Evolutionary conservation across 2,888 invertebrate species (phyloP).

Genomic region (Aleiodes leptofemur): DNA sequence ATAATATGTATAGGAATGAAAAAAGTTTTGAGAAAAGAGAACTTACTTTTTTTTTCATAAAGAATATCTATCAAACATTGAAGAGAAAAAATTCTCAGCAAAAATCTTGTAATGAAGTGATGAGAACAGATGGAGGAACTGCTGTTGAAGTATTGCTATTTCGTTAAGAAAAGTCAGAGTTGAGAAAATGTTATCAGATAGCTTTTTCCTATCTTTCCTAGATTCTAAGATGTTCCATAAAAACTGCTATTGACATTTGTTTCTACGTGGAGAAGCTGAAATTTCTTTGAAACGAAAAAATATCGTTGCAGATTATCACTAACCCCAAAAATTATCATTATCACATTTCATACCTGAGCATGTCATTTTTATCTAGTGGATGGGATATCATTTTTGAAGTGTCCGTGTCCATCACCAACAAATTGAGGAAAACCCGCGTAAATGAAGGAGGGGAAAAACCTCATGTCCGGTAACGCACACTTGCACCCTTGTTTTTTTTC

Average conservation of each 20-base stretch:
- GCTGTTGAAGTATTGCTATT: too few species aligned
- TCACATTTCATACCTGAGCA: slow-evolving; percentile 10
- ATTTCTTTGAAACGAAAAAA: background rate
- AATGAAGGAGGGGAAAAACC: slow-evolving; percentile 4
- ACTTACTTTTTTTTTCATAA: background rate
- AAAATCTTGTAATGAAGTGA: too few species aligned
- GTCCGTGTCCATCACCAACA: background rate
- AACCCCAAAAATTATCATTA: slow-evolving; percentile 21
- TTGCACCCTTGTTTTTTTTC: slow-evolving; percentile 27
- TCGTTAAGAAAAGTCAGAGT: too few species aligned
- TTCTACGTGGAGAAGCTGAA: background rate
- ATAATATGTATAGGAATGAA: too few species aligned
- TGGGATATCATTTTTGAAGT: background rate
- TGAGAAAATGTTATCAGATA: too few species aligned
- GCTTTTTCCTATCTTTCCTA: too few species aligned
- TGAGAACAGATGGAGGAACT: too few species aligned
- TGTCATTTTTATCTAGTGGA: background rate
- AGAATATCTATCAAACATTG: background rate
- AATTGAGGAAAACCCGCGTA: slow-evolving; percentile 12
- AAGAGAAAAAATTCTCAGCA: too few species aligned
- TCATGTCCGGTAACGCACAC: slow-evolving; percentile 36
- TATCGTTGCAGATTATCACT: slow-evolving; percentile 21
- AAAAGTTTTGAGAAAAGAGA: too few species aligned
- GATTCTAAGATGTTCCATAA: too few species aligned
- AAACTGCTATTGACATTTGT: too few species aligned